A percentile compares a stretch with the other conserved stretches of the same genome.
phyloP scores from a whole-genome alignment of 2,113 vertebrate genomes.

The Festucalex cinctus region DNA sequence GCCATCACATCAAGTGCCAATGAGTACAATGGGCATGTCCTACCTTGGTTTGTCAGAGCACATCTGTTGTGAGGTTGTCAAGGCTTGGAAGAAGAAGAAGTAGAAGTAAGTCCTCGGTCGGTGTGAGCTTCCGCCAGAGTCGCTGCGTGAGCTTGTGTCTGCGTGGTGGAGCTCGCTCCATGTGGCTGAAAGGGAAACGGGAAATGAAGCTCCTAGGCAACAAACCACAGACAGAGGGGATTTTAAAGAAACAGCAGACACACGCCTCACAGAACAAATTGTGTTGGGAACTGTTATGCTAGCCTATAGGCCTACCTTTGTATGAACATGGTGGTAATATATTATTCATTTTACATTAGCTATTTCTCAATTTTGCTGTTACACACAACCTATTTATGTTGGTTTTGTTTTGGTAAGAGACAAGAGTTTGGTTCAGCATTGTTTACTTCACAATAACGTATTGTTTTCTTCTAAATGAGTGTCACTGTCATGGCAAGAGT shows the following conservation, averaged over 20 bases:
- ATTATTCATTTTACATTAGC: too few relatives aligned
- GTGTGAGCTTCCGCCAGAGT: conserved; percentile 28
- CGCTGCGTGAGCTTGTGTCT: conserved; percentile 33
- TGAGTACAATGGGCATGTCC: conserved; percentile 12
- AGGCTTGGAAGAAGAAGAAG: conserved; percentile 17
- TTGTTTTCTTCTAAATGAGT: conserved; percentile 96
- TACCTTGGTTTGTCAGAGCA: conserved; percentile 36
- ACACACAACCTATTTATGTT: conserved; percentile 60
- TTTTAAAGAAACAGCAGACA: conserved; percentile 60
- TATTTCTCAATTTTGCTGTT: conserved; percentile 39
- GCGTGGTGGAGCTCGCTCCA: conserved; percentile 52
- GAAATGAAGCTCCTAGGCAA: conserved; percentile 63
- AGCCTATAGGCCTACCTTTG: too few relatives aligned
- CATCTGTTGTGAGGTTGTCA: conserved; percentile 9
- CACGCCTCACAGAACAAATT: neutral
- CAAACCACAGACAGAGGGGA: conserved; percentile 39
- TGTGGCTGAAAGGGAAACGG: conserved; percentile 65
- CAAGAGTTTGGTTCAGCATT: conserved; percentile 76
- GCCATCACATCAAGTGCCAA: conserved; percentile 2
- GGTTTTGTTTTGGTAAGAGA: conserved; percentile 79
- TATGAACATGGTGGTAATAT: too few relatives aligned
- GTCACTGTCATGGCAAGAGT: conserved; percentile 97
- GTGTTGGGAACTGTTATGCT: too few relatives aligned
- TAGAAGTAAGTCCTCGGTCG: conserved; percentile 7
- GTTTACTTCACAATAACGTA: conserved; percentile 88